These are phyloP conservation scores for Poeciliopsis gracilis DNA, from an alignment of 2,797 vertebrate genomes.

Conservation along the genomic window DNA sequence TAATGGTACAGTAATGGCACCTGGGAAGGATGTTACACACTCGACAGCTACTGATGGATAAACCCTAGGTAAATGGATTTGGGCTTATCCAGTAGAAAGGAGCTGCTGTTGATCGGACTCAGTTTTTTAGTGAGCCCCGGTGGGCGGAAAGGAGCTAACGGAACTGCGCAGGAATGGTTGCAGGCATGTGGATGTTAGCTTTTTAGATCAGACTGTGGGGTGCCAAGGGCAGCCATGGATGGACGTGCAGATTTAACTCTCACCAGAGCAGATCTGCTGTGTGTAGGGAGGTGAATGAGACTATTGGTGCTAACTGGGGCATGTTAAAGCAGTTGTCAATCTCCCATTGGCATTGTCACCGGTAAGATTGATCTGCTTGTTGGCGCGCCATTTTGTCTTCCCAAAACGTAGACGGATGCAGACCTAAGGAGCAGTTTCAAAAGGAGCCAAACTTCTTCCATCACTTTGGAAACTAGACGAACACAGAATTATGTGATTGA, in stretches of 20 bases:
- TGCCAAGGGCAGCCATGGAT: constrained; percentile 8
- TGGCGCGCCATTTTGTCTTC: constrained; percentile 62
- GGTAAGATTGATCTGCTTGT: constrained; percentile 69
- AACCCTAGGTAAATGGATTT: constrained; percentile 80
- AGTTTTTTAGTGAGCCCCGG: constrained; percentile 44
- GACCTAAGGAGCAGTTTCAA: constrained; percentile 49
- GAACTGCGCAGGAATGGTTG: constrained; percentile 37
- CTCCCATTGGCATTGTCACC: constrained; percentile 33
- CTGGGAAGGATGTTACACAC: constrained; percentile 75
- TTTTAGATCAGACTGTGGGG: constrained; percentile 46
- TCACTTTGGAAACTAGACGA: constrained; percentile 62
- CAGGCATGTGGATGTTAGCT: constrained; percentile 36
- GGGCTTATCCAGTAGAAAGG: constrained; percentile 68
- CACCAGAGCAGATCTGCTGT: constrained; percentile 15
- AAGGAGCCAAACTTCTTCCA: constrained; percentile 65
- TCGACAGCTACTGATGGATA: constrained; percentile 82
- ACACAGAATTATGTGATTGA: constrained; percentile 78
- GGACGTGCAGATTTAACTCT: constrained; percentile 59
- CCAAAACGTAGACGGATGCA: constrained; percentile 66
- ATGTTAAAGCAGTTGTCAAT: constrained; percentile 72
- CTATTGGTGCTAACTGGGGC: constrained; percentile 71
- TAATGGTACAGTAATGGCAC: constrained; percentile 83
- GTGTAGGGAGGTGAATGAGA: constrained; percentile 48
- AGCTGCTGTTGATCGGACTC: constrained; percentile 63
- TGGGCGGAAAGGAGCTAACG: constrained; percentile 35